Percentiles rank a stretch among this genome's conserved stretches.
Conservation (phyloP, 2,113 vertebrate species). For the Myocastor coypus region DNA sequence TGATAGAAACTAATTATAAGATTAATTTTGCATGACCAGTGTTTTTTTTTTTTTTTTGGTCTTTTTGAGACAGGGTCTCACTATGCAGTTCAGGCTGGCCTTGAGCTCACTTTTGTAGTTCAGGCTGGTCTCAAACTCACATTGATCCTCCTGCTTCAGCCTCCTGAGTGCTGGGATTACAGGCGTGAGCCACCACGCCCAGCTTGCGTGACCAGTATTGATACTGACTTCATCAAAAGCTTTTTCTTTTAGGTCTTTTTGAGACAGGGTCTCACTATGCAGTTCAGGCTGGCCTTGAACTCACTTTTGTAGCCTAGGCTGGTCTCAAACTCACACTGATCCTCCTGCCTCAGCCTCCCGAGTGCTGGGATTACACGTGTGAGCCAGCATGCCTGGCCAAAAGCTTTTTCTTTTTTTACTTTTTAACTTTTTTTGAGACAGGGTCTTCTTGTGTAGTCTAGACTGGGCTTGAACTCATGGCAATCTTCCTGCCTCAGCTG, state of each 20-base stretch:
- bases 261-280: too few species aligned
- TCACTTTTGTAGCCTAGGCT: not conserved
- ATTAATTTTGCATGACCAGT: not conserved
- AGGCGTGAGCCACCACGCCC: not conserved
- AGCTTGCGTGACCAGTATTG: too few species aligned
- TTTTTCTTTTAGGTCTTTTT: too few species aligned
- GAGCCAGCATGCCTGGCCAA: not conserved
- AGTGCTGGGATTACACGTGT: not conserved
- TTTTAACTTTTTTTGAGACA: too few species aligned
- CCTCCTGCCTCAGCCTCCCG: not conserved
- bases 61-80: not conserved
- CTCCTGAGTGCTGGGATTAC: not conserved
- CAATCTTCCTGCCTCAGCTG: not conserved
- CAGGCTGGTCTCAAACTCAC: not conserved
- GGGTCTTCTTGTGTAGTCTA: too few species aligned
- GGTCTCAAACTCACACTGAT: not conserved
- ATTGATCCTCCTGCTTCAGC: not conserved
- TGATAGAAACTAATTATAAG: not conserved
- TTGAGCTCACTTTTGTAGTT: not conserved
- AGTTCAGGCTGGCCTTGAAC: too few species aligned
- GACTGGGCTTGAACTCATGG: not conserved
- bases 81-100: not conserved
- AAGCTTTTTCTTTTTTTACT: too few species aligned
- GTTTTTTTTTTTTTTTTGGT: not conserved
- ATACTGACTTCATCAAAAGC: too few species aligned